phyloP scores from a whole-genome alignment of 2,113 vertebrate species.

The Ellobius talpinus region DNA sequence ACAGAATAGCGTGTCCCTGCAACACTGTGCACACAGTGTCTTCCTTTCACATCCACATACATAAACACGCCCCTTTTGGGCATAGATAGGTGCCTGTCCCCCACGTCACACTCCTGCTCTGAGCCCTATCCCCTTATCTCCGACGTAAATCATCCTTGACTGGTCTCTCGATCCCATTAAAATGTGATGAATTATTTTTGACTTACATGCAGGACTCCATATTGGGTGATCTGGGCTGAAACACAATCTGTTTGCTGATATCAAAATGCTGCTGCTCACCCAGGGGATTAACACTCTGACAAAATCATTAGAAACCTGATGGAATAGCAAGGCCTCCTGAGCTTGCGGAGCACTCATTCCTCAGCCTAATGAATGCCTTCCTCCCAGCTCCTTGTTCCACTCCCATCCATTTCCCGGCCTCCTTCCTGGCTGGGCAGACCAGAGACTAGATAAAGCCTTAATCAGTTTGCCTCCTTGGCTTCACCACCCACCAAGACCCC shows the following conservation, averaged over 20 bases:
- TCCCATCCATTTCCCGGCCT: neutral
- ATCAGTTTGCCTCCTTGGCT: neutral
- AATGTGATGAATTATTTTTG: constrained; percentile 80
- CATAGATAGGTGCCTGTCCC: neutral
- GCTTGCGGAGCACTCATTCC: constrained; percentile 70
- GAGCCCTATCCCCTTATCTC: neutral
- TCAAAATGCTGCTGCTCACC: constrained; percentile 82
- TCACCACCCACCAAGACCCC: neutral
- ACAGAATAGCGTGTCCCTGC: neutral
- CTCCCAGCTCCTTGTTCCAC: neutral
- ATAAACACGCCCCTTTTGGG: neutral
- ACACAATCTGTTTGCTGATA: constrained; percentile 84
- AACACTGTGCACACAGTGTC: neutral
- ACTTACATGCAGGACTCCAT: constrained; percentile 50
- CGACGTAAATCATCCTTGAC: constrained; percentile 46
- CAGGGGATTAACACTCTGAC: constrained; percentile 84
- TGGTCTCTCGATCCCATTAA: constrained; percentile 61
- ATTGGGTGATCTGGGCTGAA: constrained; percentile 77
- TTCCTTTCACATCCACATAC: neutral
- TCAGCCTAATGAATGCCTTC: constrained; percentile 77
- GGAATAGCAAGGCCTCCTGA: constrained; percentile 65
- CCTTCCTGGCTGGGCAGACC: neutral
- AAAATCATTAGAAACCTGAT: constrained; percentile 85
- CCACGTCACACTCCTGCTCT: neutral
- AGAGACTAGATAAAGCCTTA: neutral